Base-by-base conservation (phyloP, 2,797 vertebrate species). In the Myiotriccus ornatus region DNA sequence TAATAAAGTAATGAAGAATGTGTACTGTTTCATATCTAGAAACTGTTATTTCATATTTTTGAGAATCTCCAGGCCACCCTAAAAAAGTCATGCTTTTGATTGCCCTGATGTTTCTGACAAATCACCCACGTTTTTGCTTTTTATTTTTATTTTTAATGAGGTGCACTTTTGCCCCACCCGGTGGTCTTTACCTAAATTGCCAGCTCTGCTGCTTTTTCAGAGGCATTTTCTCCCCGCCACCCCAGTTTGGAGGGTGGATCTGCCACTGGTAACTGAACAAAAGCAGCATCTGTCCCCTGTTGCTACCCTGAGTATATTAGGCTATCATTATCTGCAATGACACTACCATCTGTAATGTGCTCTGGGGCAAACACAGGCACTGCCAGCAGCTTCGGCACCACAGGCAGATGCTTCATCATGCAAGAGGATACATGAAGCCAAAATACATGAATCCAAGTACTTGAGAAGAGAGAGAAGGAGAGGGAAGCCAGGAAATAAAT, bases 81-180 rank as follows among this genome's bases (percentile, higher is more conserved):
- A 56, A 69, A 55, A 56, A n/a, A 49, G 4, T 37, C 1, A 1
- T 56, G 24, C 2, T 37, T 63, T 49, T 73, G 25, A 37, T 75
- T 92, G 12, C 30, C 4, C 16, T 35, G 7, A 12, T 71, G 22
- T 71, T 94, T 71, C 37, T 0, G 0, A 47, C 30, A 75, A 39
- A 76, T 75, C 24, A 22, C 20, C 9, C 23, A 10, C 2, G 4
- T 16, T 13, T 34, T 53, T 67, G n/a, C 14, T 34, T n/a, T 56
- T 25, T 22, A 4, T 27, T 53, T 28, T n/a, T 84, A 56, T 71
- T 84, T 76, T 62, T 28, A 47, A 87, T 91, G 75, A 56, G 41
- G 28, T 87, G 87, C 93, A 55, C 95, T 97, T 97, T 97, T 97
- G 75, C 96, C 94, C 97, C 96, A 96, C 94, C 95, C 93, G 94